These are phyloP conservation scores for Pseudomyrmex gracilis DNA, from an alignment of 1,140 invertebrate genomes.

Conservation along the genomic window DNA sequence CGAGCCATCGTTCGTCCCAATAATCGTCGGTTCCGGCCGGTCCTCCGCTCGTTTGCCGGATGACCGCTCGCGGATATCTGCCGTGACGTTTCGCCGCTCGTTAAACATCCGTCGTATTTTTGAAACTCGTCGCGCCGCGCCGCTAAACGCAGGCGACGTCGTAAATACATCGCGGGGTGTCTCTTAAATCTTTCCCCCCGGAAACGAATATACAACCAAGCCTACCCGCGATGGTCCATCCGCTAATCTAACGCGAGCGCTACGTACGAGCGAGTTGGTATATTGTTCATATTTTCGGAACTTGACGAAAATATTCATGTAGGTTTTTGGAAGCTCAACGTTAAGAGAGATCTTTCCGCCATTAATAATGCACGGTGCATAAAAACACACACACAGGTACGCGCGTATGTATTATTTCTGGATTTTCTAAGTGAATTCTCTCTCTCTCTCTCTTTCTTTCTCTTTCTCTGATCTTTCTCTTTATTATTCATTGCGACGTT, in stretches of 20 bases:
- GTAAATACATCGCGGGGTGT: background rate
- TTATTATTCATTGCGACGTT: too few relatives aligned
- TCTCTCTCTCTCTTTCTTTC: too few relatives aligned
- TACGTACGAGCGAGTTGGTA: background rate
- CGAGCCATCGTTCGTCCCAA: slow-evolving; percentile 6
- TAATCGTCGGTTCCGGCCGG: slow-evolving; percentile 43
- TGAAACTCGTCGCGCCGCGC: background rate
- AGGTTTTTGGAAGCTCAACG: background rate
- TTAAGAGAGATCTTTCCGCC: background rate
- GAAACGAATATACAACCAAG: too few relatives aligned
- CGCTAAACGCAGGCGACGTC: background rate
- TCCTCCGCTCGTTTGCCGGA: background rate
- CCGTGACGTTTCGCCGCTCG: background rate
- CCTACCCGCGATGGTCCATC: too few relatives aligned
- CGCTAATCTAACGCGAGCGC: background rate
- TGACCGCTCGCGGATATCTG: background rate
- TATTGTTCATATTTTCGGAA: background rate
- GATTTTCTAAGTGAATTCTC: too few relatives aligned
- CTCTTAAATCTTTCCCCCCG: background rate
- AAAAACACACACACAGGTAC: too few relatives aligned
- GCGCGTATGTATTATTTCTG: too few relatives aligned
- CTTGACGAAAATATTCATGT: background rate
- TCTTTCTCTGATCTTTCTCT: too few relatives aligned
- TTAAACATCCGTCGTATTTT: slow-evolving; percentile 22
- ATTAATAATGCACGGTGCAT: background rate